A percentile compares a stretch with the other conserved stretches of the same genome.
phyloP scores from a whole-genome alignment of 2,888 invertebrate genomes.

The Caenorhabditis parvicauda region DNA sequence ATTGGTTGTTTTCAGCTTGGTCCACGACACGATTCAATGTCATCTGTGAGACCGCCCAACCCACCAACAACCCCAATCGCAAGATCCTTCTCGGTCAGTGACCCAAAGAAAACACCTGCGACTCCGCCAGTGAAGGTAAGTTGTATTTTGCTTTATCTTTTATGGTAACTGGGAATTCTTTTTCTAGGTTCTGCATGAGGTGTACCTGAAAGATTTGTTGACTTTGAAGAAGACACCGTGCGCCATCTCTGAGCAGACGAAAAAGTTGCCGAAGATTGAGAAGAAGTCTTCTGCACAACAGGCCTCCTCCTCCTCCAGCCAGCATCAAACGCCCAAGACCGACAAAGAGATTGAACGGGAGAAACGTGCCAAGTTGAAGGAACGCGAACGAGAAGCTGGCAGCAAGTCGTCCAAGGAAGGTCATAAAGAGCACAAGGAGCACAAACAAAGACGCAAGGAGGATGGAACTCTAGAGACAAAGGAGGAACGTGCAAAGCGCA shows the following conservation, averaged over 20 bases:
- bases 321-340: not conserved
- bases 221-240: not conserved
- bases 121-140: slow-evolving; percentile 10
- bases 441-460: slow-evolving; percentile 15
- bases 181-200: slow-evolving; percentile 13
- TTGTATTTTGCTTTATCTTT: no score
- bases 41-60: slow-evolving; percentile 1
- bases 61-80: slow-evolving; percentile 10
- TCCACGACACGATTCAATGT: slow-evolving; percentile 21
- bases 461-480: slow-evolving; percentile 6
- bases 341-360: no score
- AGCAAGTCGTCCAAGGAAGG: not conserved
- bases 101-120: slow-evolving; percentile 7
- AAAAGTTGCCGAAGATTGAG: slow-evolving; percentile 21
- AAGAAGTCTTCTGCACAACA: slow-evolving; percentile 19
- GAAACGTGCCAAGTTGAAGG: not conserved
- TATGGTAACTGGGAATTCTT: no score
- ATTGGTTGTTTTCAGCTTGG: no score
- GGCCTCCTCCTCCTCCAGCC: not conserved
- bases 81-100: slow-evolving; percentile 4
- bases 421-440: slow-evolving; percentile 6
- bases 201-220: slow-evolving; percentile 6
- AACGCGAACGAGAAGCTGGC: not conserved
- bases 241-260: slow-evolving; percentile 8
- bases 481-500: slow-evolving; percentile 12